phyloP scores from a whole-genome alignment of 2,797 vertebrate genomes.

The Chlorospingus flavigularis region DNA sequence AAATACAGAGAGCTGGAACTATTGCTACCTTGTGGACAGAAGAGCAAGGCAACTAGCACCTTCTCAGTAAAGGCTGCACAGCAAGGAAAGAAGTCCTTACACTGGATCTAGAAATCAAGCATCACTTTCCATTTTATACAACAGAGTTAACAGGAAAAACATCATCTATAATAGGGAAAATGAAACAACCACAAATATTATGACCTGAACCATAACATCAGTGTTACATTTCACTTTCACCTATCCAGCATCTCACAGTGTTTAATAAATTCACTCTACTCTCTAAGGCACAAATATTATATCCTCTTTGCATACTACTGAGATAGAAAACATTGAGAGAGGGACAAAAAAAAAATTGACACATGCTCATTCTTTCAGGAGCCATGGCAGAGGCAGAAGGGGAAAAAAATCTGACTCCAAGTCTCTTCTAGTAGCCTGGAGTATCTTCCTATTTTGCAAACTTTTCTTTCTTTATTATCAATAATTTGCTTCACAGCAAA shows the following conservation, averaged over 20 bases:
- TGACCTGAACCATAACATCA: not conserved
- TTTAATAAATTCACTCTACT: not conserved
- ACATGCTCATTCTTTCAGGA: not conserved
- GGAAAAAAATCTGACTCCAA: not conserved
- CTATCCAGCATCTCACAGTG: not conserved
- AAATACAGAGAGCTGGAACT: not conserved
- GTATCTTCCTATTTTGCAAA: not conserved
- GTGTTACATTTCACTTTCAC: not conserved
- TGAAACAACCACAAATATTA: not conserved
- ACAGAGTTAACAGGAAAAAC: not conserved
- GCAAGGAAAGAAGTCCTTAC: not conserved
- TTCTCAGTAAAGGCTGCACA: not conserved
- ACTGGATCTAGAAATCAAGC: not conserved
- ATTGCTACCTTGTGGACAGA: not conserved
- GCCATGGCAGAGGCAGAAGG: not conserved
- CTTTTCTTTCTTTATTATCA: not conserved
- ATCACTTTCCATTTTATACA: not conserved
- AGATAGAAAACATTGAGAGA: not conserved
- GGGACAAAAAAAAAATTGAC: fast-evolving
- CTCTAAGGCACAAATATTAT: not conserved
- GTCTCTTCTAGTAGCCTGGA: not conserved
- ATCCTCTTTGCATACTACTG: not conserved
- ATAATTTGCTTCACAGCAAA: not conserved
- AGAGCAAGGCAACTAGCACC: not conserved
- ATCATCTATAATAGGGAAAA: not conserved